Evolutionary conservation across 2,888 invertebrate genomes (phyloP), one percentile per base, ranked within the genome.

Genomic region (Argyresthia albistria): DNA sequence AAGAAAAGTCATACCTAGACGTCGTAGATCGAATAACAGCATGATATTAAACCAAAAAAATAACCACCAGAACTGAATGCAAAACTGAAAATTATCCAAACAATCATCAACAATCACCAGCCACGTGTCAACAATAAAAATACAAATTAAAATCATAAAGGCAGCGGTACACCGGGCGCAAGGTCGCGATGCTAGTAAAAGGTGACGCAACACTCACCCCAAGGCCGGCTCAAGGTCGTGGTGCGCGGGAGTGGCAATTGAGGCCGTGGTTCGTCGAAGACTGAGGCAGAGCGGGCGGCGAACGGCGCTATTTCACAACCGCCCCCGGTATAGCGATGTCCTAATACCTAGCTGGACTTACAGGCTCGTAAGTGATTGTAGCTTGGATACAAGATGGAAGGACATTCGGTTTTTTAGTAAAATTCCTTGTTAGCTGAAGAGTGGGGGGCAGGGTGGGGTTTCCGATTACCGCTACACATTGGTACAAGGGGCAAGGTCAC

Each of bases 151-250:
- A 37, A 37, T 12, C 12, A 50, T 50, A 50, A 50, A 50, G 12
- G 15, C 25, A 25, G 39, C 12, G 42, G 16, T 25, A 43, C 50
- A 50, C 50, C 16, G n/a, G n/a, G 35, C 15, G 8, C 48, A 36
- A 49, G 43, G 42, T 16, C 14, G 42, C 42, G n/a, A 6, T 39
- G 10, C 8, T 15, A 79, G 76, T 76, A 70, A 69, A 68, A 70
- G 56, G 65, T 60, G 68, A 67, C 67, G 68, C 67, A 60, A 80
- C 81, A 81, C 81, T 80, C 60, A 81, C 81, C 79, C 61, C 74
- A 79, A 80, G 80, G 80, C 65, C 76, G 64, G 54, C 35, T 50
- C 65, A 77, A 75, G 76, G 79, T 73, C 67, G 60, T 57, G 54
- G 47, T 60, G 69, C 70, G 67, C 70, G 60, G 71, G 69, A 74